Conservation (phyloP, 2,888 invertebrate species). For the Resseliella maxima region DNA sequence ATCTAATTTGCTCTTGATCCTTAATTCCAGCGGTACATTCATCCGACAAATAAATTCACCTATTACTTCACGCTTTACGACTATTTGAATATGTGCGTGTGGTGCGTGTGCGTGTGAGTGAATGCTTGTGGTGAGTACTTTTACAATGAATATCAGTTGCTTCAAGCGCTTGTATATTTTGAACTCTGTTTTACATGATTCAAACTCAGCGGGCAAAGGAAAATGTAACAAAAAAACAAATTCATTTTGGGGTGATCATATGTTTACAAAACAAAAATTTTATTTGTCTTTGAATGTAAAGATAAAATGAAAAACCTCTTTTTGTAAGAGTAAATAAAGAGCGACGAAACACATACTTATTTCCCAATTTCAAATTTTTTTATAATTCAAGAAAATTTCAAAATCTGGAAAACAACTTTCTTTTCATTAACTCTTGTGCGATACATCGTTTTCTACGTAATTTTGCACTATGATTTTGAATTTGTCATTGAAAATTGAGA, state of each 20-base stretch:
- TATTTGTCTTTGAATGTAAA: too few relatives aligned
- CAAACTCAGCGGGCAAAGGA: conserved; percentile 5
- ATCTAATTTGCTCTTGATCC: neutral
- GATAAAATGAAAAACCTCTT: too few relatives aligned
- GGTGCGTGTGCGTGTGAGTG: neutral
- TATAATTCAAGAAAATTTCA: too few relatives aligned
- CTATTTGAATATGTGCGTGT: too few relatives aligned
- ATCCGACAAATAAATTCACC: conserved; percentile 13
- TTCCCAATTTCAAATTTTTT: too few relatives aligned
- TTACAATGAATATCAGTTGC: neutral
- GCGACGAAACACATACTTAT: too few relatives aligned
- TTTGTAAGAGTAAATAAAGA: too few relatives aligned
- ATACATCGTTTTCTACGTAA: too few relatives aligned
- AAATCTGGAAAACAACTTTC: too few relatives aligned
- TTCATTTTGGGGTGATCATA: neutral
- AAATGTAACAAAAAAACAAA: neutral
- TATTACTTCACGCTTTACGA: conserved; percentile 8
- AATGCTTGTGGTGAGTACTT: neutral
- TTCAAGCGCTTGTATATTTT: conserved; percentile 29
- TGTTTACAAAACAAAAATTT: conserved; percentile 1
- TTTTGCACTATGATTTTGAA: too few relatives aligned
- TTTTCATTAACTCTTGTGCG: too few relatives aligned
- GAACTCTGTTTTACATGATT: conserved; percentile 20
- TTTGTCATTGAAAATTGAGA: too few relatives aligned
- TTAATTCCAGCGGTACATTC: conserved; percentile 39